Conservation (phyloP, 1,140 invertebrate species). For the Drosophila murphyi region DNA sequence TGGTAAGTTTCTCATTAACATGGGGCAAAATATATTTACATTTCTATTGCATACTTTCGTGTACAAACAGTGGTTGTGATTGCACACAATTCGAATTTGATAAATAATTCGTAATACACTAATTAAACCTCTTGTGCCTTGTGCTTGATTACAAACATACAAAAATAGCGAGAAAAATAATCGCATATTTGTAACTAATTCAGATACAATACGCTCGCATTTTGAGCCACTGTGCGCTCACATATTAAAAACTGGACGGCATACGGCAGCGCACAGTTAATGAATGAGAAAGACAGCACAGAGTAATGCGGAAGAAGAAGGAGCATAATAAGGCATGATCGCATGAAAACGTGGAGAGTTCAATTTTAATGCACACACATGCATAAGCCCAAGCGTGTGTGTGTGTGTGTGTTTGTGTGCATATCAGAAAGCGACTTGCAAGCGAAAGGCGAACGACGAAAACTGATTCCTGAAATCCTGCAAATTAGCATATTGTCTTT, state of each 20-base stretch:
- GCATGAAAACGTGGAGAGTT: conserved; percentile 12
- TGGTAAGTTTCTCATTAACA: conserved; percentile 19
- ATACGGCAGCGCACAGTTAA: conserved; percentile 11
- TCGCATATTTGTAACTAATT: too few species aligned
- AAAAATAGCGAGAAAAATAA: too few species aligned
- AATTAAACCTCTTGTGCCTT: too few species aligned
- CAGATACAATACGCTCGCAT: background rate
- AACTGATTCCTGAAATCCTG: conserved; percentile 13
- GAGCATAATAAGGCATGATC: background rate
- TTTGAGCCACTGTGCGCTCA: conserved; percentile 24
- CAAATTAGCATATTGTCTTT: background rate
- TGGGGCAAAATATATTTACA: conserved; percentile 1
- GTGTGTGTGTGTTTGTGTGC: too few species aligned
- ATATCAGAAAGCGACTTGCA: too few species aligned
- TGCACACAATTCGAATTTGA: background rate
- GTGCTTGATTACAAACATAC: too few species aligned
- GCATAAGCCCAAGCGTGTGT: too few species aligned
- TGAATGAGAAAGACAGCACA: background rate
- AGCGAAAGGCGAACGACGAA: background rate
- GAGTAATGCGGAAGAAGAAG: too few species aligned
- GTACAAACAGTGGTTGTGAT: background rate
- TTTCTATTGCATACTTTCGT: conserved; percentile 19
- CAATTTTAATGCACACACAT: background rate
- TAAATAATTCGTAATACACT: background rate
- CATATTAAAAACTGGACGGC: conserved; percentile 18